These are phyloP conservation scores for Acanthococcus lagerstroemiae DNA, from an alignment of 2,888 invertebrate genomes.

Conservation along the genomic window DNA sequence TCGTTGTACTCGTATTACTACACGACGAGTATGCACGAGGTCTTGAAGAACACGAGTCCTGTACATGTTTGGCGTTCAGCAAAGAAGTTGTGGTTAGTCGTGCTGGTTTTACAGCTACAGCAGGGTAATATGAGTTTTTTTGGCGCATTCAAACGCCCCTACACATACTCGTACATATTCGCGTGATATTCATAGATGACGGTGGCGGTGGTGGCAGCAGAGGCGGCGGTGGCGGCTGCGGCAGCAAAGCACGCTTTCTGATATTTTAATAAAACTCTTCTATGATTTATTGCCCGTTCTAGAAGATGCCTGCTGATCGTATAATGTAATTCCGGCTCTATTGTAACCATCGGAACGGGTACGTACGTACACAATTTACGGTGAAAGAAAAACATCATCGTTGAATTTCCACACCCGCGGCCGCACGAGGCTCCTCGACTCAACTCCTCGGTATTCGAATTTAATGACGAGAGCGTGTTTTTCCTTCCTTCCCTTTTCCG, in stretches of 20 bases:
- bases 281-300: slow-evolving; percentile 26
- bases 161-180: no score
- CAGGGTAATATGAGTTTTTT: no score
- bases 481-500: background rate
- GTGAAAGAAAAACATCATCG: slow-evolving; percentile 10
- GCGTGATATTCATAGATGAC: background rate
- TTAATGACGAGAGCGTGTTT: slow-evolving; percentile 23
- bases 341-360: slow-evolving; percentile 16
- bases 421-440: background rate
- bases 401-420: background rate
- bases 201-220: background rate
- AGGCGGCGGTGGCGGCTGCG: background rate
- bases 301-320: slow-evolving; percentile 30
- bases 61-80: no score
- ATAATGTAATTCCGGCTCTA: slow-evolving; percentile 28
- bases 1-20: no score
- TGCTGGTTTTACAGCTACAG: no score
- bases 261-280: slow-evolving; percentile 29
- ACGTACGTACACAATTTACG: slow-evolving; percentile 15
- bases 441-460: slow-evolving; percentile 9
- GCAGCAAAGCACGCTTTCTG: slow-evolving; percentile 13
- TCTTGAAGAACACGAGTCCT: no score
- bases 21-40: no score
- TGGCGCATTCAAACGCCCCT: no score
- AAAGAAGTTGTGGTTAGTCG: no score